phyloP scores from a whole-genome alignment of 2,113 vertebrate species.

The Promerops cafer region DNA sequence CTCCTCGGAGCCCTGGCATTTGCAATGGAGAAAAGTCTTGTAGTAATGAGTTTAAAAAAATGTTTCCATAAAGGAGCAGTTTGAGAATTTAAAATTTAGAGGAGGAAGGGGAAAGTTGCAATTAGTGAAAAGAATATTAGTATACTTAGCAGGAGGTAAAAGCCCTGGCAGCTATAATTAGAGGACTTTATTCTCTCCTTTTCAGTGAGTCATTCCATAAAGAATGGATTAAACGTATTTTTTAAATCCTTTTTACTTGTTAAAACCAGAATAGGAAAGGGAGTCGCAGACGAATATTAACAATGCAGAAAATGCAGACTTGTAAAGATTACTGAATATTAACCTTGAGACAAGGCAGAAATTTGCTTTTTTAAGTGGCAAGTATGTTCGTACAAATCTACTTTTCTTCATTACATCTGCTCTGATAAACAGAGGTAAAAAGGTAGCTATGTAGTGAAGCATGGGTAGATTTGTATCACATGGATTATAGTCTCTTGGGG shows the following conservation, averaged over 20 bases:
- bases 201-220: constrained; percentile 26
- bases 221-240: not conserved
- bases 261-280: not conserved
- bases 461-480: not conserved
- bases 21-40: not conserved
- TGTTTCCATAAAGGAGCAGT: not conserved
- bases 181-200: not conserved
- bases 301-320: not conserved
- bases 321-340: not conserved
- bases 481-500: not conserved
- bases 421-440: not conserved
- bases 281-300: not conserved
- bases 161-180: constrained; percentile 40
- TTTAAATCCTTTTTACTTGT: not conserved
- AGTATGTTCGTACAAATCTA: not conserved
- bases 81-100: not conserved
- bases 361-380: not conserved
- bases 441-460: not conserved
- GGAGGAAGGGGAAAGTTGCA: not conserved
- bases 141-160: constrained; percentile 17
- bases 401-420: not conserved
- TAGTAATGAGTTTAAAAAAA: not conserved
- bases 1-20: not conserved
- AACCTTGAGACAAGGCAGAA: not conserved
- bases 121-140: constrained; percentile 8